Conservation (phyloP, 1,140 invertebrate genomes). For the Drosophila setifemur region DNA sequence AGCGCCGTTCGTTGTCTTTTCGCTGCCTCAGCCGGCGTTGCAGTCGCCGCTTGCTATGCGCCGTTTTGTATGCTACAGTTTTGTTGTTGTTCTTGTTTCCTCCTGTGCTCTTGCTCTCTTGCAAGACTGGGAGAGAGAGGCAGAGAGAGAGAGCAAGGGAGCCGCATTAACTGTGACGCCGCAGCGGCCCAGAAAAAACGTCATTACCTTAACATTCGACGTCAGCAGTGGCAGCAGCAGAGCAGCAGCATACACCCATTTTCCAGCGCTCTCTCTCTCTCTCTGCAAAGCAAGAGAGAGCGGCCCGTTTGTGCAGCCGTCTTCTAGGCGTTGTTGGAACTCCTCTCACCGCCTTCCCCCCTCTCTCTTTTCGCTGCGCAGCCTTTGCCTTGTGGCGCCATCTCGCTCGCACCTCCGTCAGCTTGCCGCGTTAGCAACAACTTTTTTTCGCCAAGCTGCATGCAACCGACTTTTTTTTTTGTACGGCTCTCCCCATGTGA, state of each 20-base stretch:
- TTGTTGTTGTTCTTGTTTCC: no score
- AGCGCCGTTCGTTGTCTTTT: conserved; percentile 17
- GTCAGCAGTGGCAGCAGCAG: no score
- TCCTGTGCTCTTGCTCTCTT: not conserved
- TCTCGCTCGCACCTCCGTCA: conserved; percentile 48
- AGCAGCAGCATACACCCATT: conserved; percentile 9
- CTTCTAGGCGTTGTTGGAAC: conserved; percentile 64
- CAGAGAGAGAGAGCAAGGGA: not conserved
- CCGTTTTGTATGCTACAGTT: conserved; percentile 51
- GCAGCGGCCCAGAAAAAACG: not conserved
- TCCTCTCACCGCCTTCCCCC: not conserved
- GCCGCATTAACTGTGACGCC: not conserved
- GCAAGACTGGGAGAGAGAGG: not conserved
- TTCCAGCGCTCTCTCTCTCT: no score
- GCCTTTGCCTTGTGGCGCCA: conserved; percentile 34
- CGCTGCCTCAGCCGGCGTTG: conserved; percentile 9
- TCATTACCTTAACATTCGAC: not conserved
- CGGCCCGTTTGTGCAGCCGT: conserved; percentile 33
- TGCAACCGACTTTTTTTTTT: conserved; percentile 49
- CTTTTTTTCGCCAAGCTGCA: conserved; percentile 73
- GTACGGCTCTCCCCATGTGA: not conserved
- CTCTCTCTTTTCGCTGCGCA: conserved; percentile 3
- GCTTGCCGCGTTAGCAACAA: conserved; percentile 80
- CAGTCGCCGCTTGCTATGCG: not conserved
- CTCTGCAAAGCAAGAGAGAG: not conserved